phyloP scores from a whole-genome alignment of 2,888 invertebrate species.

The Apamea anceps region DNA sequence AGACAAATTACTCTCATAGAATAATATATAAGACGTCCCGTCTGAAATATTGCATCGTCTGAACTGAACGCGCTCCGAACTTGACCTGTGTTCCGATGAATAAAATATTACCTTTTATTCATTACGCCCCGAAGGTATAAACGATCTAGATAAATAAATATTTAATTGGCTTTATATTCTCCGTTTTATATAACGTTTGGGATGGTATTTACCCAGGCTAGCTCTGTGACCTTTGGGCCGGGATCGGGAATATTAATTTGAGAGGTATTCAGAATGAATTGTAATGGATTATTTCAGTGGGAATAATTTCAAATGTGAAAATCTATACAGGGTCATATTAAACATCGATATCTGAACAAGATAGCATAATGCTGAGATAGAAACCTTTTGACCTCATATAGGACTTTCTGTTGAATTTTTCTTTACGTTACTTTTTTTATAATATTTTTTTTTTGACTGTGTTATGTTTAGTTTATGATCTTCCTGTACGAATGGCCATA shows the following conservation, averaged over 20 bases:
- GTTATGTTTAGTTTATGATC: too few species aligned
- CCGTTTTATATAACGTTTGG: conserved; percentile 45
- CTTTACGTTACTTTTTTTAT: too few species aligned
- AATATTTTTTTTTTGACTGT: too few species aligned
- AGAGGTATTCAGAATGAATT: conserved; percentile 19
- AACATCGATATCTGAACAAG: too few species aligned
- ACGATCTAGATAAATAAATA: conserved; percentile 60
- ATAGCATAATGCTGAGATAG: too few species aligned
- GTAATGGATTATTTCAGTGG: conserved; percentile 11
- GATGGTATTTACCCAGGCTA: conserved; percentile 49
- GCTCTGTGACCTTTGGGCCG: conserved; percentile 20
- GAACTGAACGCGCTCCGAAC: conserved; percentile 53
- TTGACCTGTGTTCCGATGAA: conserved; percentile 68
- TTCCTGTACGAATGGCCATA: too few species aligned
- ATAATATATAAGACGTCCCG: conserved; percentile 75
- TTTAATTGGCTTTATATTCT: conserved; percentile 59
- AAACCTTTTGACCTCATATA: too few species aligned
- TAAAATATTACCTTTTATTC: conserved; percentile 69
- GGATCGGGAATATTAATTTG: conserved; percentile 37
- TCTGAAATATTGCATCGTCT: conserved; percentile 73
- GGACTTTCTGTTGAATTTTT: too few species aligned
- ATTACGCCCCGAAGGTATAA: conserved; percentile 63
- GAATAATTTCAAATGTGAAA: neutral
- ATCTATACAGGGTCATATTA: neutral
- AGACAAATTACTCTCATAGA: conserved; percentile 84